These are phyloP conservation scores for Drosophila subquinaria DNA, from an alignment of 2,888 invertebrate genomes.

Conservation along the genomic window DNA sequence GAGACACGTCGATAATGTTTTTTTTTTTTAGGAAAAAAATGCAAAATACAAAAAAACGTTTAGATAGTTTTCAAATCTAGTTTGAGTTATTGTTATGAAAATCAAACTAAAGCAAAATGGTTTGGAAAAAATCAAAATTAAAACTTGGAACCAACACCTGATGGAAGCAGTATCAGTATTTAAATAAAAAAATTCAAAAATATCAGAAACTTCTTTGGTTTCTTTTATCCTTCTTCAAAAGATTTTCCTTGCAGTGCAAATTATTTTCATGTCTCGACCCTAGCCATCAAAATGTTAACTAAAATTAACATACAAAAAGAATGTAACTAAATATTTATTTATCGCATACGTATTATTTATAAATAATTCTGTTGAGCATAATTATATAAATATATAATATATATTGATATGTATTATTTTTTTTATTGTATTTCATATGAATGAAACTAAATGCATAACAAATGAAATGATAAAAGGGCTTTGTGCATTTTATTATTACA, in stretches of 20 bases:
- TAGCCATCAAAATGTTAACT: constrained; percentile 66
- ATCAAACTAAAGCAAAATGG: constrained; percentile 33
- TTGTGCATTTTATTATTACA: constrained; percentile 78
- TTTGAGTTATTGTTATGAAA: constrained; percentile 17
- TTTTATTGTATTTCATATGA: constrained; percentile 37
- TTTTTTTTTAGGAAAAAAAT: constrained; percentile 46
- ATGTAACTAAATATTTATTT: constrained; percentile 27
- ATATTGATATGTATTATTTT: constrained; percentile 32
- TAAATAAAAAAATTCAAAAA: constrained; percentile 33
- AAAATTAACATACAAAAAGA: constrained; percentile 4
- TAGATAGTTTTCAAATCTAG: constrained; percentile 38
- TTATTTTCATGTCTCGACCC: constrained; percentile 74
- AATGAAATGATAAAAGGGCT: constrained; percentile 63
- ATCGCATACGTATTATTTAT: constrained; percentile 44
- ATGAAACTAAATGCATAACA: constrained; percentile 50
- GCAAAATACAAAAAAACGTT: constrained; percentile 70
- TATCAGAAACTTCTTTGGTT: constrained; percentile 27
- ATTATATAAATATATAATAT: constrained; percentile 36
- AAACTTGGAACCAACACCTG: constrained; percentile 56
- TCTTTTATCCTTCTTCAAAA: constrained; percentile 29
- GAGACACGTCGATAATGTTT: constrained; percentile 54
- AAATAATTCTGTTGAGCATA: constrained; percentile 42
- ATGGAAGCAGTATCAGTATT: constrained; percentile 15
- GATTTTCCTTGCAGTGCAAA: constrained; percentile 68
- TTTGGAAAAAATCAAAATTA: constrained; percentile 42